Conservation (phyloP, 1,140 invertebrate species). For the Scylla paramamosain region DNA sequence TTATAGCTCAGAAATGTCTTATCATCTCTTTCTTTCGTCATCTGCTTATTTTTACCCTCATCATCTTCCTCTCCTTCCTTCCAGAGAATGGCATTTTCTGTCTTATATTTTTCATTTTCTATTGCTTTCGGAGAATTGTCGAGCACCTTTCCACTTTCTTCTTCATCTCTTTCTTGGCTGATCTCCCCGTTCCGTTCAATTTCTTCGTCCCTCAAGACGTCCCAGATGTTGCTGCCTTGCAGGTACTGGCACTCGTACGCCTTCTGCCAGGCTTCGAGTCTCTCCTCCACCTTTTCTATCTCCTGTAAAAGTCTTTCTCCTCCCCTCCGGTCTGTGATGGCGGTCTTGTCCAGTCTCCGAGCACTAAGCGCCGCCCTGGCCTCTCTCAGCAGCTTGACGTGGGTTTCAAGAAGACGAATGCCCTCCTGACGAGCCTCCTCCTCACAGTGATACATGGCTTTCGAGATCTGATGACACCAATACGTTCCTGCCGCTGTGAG, state of each 20-base stretch:
- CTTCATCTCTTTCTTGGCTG: background rate
- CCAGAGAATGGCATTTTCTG: background rate
- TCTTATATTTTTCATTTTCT: background rate
- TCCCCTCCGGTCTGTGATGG: too few relatives aligned
- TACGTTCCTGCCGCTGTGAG: too few relatives aligned
- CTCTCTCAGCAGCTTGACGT: background rate
- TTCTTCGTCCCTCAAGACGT: background rate
- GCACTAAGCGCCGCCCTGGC: background rate
- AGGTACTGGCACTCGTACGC: background rate
- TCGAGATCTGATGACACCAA: background rate
- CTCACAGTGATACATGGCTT: background rate
- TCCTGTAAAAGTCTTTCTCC: background rate
- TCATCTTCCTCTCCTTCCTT: background rate
- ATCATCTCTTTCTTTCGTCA: background rate
- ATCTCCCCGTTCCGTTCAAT: background rate
- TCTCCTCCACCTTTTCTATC: background rate
- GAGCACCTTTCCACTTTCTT: background rate
- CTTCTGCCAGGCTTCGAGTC: background rate
- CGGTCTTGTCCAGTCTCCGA: background rate
- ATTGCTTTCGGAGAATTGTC: background rate
- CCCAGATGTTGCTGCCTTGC: background rate
- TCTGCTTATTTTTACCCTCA: background rate
- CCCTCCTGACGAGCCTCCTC: background rate
- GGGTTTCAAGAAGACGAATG: background rate
- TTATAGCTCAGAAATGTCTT: background rate